Conservation (phyloP, 2,797 vertebrate genomes). For the Phrynocephalus guinanensis region DNA sequence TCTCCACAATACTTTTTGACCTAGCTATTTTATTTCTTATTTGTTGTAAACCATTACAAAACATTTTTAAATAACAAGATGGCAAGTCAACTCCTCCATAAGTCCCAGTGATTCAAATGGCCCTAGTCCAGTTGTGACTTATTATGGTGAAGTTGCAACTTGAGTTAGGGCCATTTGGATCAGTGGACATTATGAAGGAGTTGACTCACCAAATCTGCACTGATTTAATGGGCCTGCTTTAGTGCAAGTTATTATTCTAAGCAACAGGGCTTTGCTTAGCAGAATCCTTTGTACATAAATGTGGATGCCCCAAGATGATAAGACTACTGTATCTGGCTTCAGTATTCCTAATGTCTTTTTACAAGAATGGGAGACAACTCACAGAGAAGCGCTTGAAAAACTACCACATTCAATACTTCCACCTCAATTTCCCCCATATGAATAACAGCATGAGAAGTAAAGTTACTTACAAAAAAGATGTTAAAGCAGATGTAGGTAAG, state of each 20-base stretch:
- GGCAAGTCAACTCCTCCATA: neutral
- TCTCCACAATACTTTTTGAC: neutral
- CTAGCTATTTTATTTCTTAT: constrained; percentile 12
- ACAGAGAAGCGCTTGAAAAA: neutral
- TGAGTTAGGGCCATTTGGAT: no score
- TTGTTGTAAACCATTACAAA: neutral
- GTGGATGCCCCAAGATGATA: neutral
- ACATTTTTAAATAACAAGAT: neutral
- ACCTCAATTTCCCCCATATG: neutral
- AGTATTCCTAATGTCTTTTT: neutral
- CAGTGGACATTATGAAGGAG: no score
- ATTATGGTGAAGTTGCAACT: no score
- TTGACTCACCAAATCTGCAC: no score
- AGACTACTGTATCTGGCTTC: neutral
- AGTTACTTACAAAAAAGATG: neutral
- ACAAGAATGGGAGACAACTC: neutral
- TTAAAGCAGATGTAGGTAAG: neutral
- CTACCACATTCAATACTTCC: neutral
- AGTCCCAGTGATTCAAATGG: no score
- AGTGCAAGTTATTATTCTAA: no score
- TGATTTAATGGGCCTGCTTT: no score
- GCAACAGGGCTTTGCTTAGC: neutral
- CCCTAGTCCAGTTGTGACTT: no score
- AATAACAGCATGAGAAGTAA: neutral
- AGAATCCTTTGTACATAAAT: neutral